Base-by-base conservation (phyloP, 2,113 vertebrate genomes). In the Leucosticte australis region DNA sequence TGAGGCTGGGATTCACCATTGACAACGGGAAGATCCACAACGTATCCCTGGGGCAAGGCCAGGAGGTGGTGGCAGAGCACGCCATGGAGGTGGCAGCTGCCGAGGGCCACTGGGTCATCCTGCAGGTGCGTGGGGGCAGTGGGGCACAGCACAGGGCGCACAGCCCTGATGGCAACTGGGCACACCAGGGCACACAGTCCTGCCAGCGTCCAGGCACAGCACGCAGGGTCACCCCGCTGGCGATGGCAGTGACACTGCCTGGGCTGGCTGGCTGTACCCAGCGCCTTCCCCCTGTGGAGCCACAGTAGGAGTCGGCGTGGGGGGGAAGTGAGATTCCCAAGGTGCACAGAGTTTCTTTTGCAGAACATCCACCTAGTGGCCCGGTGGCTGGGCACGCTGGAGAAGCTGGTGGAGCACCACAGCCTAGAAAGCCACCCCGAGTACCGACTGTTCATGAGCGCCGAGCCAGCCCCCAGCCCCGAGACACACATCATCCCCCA, bases 291-390 rank as follows among this genome's bases (percentile, higher is more conserved):
- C 15, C 44, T 11, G 52, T 5, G 44, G 52, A 26, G 52, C 21
- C 47, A 17, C 11, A 5, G 65, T 0, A 39, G 67, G 39, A 44
- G 24, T 15, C 0, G 2, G 13, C 23, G 11, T 1, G 16, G 4
- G 39, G 11, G 46, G 13, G 6, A 22, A 52, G 21, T 31, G 55
- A 69, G n/a, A 76, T 42, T 55, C n/a, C 19, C 31, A 7, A 39
- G 52, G 15, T 47, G 21, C 46, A 12, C 42, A 33, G 14, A 60
- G 31, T 26, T 82, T 56, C 4, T 47, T 16, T 87, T 39, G 6
- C 94, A 98, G 98, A 98, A 98, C 75, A 98, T 98, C 95, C 98
- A 98, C 86, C 97, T 98, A 7, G 97, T 98, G 70, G 95, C 98
- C 6, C 97, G 90, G n/a, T 98, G 98, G 98, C 96, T 98, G 92